Percentiles rank a stretch among this genome's conserved stretches.
These are phyloP conservation scores for Chloroceryle inda DNA, from an alignment of 2,797 vertebrate species.

Conservation along the genomic window DNA sequence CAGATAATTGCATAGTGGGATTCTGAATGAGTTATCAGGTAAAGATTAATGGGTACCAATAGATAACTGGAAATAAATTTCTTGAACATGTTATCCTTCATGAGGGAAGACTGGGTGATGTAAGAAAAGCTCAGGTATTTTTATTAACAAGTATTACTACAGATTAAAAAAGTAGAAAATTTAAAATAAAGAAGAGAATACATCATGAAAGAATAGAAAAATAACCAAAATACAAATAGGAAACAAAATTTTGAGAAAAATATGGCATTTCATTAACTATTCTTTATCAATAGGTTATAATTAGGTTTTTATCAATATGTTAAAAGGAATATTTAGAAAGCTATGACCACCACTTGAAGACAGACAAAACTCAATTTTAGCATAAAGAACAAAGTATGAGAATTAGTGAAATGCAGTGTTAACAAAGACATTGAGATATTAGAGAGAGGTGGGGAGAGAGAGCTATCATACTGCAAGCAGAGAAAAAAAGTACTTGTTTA, in stretches of 20 bases:
- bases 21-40: background rate
- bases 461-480: background rate
- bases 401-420: background rate
- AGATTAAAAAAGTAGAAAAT: background rate
- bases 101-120: background rate
- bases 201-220: background rate
- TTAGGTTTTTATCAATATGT: background rate
- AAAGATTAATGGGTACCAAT: background rate
- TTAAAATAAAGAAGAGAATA: background rate
- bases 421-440: background rate
- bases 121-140: background rate
- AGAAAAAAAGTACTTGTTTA: background rate
- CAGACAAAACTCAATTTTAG: background rate
- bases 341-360: background rate
- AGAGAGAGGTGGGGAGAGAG: background rate
- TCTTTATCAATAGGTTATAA: background rate
- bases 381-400: background rate
- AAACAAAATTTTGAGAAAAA: background rate
- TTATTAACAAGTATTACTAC: background rate
- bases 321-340: background rate
- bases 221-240: background rate
- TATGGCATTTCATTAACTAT: background rate
- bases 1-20: background rate
- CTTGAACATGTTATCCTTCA: background rate
- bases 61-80: background rate